These are phyloP conservation scores for Tricholauxania praeusta DNA, from an alignment of 2,888 invertebrate genomes.

Conservation along the genomic window DNA sequence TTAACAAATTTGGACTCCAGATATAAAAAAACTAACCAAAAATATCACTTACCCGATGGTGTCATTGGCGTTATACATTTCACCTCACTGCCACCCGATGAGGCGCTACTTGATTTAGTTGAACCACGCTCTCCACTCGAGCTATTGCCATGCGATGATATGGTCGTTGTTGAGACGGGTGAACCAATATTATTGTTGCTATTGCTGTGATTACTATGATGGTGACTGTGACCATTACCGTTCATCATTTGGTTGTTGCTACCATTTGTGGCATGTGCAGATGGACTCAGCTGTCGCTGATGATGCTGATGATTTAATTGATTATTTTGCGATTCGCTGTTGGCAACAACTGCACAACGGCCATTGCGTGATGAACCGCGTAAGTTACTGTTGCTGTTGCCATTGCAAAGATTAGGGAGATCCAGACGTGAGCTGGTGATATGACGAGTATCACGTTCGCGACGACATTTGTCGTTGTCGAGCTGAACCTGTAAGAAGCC, in stretches of 20 bases:
- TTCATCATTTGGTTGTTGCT: constrained; percentile 35
- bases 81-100: constrained; percentile 61
- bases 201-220: constrained; percentile 49
- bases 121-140: constrained; percentile 59
- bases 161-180: constrained; percentile 63
- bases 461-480: constrained; percentile 68
- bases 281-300: constrained; percentile 46
- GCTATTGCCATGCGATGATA: constrained; percentile 63
- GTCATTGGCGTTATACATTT: constrained; percentile 67
- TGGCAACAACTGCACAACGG: constrained; percentile 59
- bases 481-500: constrained; percentile 64
- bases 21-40: neutral
- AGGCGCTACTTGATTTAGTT: constrained; percentile 66
- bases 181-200: constrained; percentile 63
- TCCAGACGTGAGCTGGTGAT: constrained; percentile 63
- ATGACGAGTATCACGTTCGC: constrained; percentile 63
- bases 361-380: constrained; percentile 51
- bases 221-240: constrained; percentile 37
- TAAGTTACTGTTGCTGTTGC: constrained; percentile 43
- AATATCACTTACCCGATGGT: constrained; percentile 60
- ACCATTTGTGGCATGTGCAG: constrained; percentile 40
- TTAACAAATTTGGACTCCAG: too few relatives aligned
- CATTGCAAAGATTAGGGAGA: constrained; percentile 63
- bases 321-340: constrained; percentile 53
- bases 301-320: constrained; percentile 56